Evolutionary conservation across 2,888 invertebrate genomes (phyloP), one percentile per base, ranked within the genome.

Genomic region (Caenorhabditis becei): DNA sequence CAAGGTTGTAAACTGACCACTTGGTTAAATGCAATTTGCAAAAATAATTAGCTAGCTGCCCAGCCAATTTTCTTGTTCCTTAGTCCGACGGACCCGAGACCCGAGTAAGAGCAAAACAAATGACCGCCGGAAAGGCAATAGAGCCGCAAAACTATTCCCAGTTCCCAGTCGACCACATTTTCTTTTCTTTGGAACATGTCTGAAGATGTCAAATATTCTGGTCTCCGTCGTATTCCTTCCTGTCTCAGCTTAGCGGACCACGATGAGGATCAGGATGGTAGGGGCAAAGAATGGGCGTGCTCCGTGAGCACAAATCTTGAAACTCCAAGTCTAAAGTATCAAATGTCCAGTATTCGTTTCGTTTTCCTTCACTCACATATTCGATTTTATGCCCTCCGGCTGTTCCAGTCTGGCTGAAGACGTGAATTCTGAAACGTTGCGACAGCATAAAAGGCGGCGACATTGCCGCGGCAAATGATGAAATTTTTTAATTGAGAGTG

Each of bases 81-180:
- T n/a, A 61, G 44, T 11, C 26, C n/a, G 26, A 26, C 47, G 51
- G 51, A 16, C 20, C 24, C n/a, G n/a, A n/a, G n/a, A n/a, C n/a
- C n/a, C n/a, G n/a, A 49, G 11, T 23, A 8, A 28, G 56, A n/a
- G 47, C 59, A 75, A 67, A 75, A 75, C 75, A 74, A 74, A 74
- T 75, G 66, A 75, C 66, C 75, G 35, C 51, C 41, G 41, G 61
- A 66, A 66, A 66, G 37, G 74, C 51, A 75, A 75, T 66, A 61
- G 66, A 75, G 74, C 41, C 65, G 51, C 54, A 56, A 67, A 70
- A 63, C 72, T 72, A 72, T 65, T 63, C 24, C 58, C 28, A 74
- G 37, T 65, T 72, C 49, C 18, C 47, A 11, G n/a, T 23, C 23
- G 10, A 28, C 37, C 37, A 44, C 53, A 32, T 24, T n/a, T 16